Conservation (phyloP, 2,797 vertebrate species). For the Vultur gryphus region DNA sequence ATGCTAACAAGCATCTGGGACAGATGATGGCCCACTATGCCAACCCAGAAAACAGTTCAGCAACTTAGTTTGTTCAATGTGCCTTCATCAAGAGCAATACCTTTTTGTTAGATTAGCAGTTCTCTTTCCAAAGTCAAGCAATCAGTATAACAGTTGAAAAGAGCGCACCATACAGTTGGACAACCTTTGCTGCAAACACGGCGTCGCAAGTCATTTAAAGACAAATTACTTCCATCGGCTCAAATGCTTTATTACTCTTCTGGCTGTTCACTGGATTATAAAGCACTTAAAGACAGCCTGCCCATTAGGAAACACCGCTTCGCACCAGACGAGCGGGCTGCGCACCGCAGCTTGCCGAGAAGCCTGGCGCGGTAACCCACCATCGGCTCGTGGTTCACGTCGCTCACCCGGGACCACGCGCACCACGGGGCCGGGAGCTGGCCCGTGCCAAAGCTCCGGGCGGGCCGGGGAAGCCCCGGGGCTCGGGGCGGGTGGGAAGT, state of each 20-base stretch:
- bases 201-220: not conserved
- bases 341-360: not conserved
- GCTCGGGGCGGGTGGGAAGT: too few species aligned
- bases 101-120: not conserved
- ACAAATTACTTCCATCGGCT: not conserved
- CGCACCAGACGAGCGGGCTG: not conserved
- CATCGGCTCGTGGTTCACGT: accelerated
- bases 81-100: not conserved
- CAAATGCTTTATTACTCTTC: not conserved
- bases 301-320: not conserved
- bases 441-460: not conserved
- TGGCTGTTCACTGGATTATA: slow-evolving; percentile 6
- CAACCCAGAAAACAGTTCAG: not conserved
- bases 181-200: not conserved
- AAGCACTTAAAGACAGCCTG: not conserved
- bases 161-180: accelerated
- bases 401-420: not conserved
- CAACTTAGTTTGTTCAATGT: not conserved
- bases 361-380: not conserved
- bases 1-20: not conserved
- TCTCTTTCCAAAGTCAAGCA: not conserved
- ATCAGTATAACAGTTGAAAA: not conserved
- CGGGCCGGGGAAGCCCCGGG: not conserved
- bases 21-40: not conserved
- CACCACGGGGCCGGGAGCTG: not conserved